Base-by-base conservation (phyloP, 2,113 vertebrate species). In the Ctenodactylus gundi region DNA sequence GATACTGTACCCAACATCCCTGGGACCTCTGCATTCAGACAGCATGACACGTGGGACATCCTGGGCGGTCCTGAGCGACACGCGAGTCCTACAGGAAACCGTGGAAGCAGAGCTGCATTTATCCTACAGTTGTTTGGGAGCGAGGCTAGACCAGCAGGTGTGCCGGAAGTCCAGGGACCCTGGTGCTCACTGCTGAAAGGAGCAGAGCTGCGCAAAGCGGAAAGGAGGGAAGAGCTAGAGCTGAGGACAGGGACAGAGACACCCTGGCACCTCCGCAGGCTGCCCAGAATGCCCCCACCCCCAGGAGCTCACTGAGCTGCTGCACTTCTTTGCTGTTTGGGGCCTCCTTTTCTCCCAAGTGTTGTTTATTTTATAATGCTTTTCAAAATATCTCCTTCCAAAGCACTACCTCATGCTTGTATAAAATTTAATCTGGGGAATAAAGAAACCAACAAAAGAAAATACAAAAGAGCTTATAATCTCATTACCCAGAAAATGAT, bases 401-500 rank as follows among this genome's bases (percentile, higher is more conserved):
- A 93, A 94, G 31, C 25, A 49, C 12, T 53, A 68, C 29, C 27
- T 94, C 31, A 31, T n/a, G 41, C 29, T 58, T 88, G 25, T 58
- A 62, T 72, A 58, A 64, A 75, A 81, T 86, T 60, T 78, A 94
- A 68, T 92, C 67, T 81, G 67, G 36, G 87, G 86, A 68, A 39
- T 29, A 39, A 12, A 73, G 41, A 78, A 75, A 92, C 55, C 39
- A 20, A 34, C 14, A 65, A 53, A 57, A 87, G 58, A 80, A 77
- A 46, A 85, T 62, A 17, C 18, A 58, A 67, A 55, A 93, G 34
- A 6, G 29, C 9, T 4, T 41, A 7, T 14, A 2, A 5, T 67
- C 67, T 92, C 75, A n/a, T 55, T 46, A 53, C 3, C 12, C 53
- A 76, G 65, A 55, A 83, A 68, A 73, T 3, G 62, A 58, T 23